phyloP scores from a whole-genome alignment of 2,888 invertebrate genomes.

The Priocnemis perturbator region DNA sequence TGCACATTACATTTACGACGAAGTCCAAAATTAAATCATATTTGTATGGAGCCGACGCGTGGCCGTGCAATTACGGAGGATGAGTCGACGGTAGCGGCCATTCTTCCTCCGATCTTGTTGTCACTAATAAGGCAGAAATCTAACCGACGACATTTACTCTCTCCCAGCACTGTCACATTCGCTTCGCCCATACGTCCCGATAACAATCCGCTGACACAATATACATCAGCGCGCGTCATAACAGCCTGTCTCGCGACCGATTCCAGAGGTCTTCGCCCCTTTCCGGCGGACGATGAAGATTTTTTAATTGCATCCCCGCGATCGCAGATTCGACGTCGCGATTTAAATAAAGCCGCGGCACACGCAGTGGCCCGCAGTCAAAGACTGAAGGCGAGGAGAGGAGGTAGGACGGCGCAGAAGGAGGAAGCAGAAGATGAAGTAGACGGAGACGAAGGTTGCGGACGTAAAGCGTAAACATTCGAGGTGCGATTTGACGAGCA shows the following conservation, averaged over 20 bases:
- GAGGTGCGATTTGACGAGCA: conserved; percentile 72
- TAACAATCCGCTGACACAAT: too few species aligned
- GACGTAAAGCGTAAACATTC: conserved; percentile 69
- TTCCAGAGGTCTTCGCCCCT: too few species aligned
- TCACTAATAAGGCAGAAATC: not conserved
- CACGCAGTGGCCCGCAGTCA: conserved; percentile 15
- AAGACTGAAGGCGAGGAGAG: conserved; percentile 20
- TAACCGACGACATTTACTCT: conserved; percentile 27
- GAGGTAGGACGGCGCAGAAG: conserved; percentile 25
- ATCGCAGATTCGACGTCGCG: conserved; percentile 16
- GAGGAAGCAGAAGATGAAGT: conserved; percentile 32
- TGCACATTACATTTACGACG: conserved; percentile 27
- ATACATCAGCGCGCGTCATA: too few species aligned
- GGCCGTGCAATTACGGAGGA: conserved; percentile 45
- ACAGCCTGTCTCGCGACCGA: too few species aligned
- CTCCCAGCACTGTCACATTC: conserved; percentile 19
- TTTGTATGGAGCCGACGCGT: conserved; percentile 30
- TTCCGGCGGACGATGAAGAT: not conserved
- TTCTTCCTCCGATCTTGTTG: conserved; percentile 8
- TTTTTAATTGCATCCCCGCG: not conserved
- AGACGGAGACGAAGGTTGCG: conserved; percentile 47
- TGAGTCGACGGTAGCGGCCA: conserved; percentile 30
- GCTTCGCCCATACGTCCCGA: not conserved
- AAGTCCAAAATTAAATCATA: conserved; percentile 49
- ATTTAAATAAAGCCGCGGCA: conserved; percentile 40